Conservation (phyloP, 2,797 vertebrate species). For the Momotus momota region DNA sequence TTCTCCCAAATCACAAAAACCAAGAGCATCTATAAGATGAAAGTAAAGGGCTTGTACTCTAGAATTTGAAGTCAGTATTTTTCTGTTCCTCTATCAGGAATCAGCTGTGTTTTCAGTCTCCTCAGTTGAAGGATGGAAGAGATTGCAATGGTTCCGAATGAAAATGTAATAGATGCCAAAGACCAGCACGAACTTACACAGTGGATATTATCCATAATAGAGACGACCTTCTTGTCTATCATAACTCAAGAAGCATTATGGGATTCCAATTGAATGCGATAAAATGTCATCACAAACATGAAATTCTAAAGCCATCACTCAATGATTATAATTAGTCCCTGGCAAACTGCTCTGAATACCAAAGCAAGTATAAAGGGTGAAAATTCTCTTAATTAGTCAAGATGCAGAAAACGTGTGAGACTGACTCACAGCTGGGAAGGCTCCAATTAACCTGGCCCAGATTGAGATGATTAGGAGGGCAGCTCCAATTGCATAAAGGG, state of each 20-base stretch:
- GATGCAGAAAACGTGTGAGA: constrained; percentile 18
- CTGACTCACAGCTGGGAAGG: constrained; percentile 1
- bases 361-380: constrained; percentile 32
- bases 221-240: not conserved
- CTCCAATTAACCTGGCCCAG: constrained; percentile 43
- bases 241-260: not conserved
- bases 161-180: not conserved
- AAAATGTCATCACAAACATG: constrained; percentile 41
- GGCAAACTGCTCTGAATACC: constrained; percentile 23
- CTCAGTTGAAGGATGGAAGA: not conserved
- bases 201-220: not conserved
- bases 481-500: not conserved
- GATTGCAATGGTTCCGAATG: not conserved
- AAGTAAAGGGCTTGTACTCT: not conserved
- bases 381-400: constrained; percentile 62
- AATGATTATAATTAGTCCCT: constrained; percentile 16
- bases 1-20: not conserved
- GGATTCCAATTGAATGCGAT: constrained; percentile 19
- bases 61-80: not conserved
- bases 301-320: constrained; percentile 48
- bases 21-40: not conserved
- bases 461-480: constrained; percentile 23
- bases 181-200: not conserved
- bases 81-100: not conserved
- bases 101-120: not conserved